Percentiles rank a stretch among this genome's conserved stretches.
Evolutionary conservation across 92 coral and sea anemone genomes (phyloP).

Genomic region (Meandrina meandrites): DNA sequence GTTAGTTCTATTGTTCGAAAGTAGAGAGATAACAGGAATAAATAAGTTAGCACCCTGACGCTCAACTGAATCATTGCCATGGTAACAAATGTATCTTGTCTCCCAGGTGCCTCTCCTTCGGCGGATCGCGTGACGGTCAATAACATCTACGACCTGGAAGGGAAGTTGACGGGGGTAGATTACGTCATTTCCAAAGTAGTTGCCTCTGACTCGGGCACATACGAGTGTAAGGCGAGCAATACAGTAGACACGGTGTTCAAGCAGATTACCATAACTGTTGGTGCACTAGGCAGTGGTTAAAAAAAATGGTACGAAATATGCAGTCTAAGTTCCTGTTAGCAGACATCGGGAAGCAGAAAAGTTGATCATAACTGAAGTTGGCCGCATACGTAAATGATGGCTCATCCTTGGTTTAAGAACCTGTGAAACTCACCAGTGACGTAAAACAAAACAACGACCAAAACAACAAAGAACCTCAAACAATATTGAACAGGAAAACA

Average conservation of each 20-base stretch:
- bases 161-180: conserved; percentile 57
- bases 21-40: background rate
- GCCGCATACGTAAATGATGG: too few species aligned
- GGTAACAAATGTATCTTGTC: background rate
- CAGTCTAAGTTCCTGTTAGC: too few species aligned
- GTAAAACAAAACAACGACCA: too few species aligned
- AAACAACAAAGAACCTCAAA: too few species aligned
- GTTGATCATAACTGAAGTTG: too few species aligned
- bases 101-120: conserved; percentile 47
- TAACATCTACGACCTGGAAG: conserved; percentile 57
- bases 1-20: too few species aligned
- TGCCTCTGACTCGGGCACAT: conserved; percentile 69
- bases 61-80: too few species aligned
- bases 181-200: conserved; percentile 51
- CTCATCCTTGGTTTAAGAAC: too few species aligned
- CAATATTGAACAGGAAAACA: too few species aligned
- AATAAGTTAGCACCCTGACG: background rate
- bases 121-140: conserved; percentile 50
- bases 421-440: too few species aligned
- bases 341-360: too few species aligned
- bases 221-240: conserved; percentile 64
- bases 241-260: conserved; percentile 47
- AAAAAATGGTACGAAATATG: conserved; percentile 14
- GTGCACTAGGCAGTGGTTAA: background rate
- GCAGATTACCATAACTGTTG: conserved; percentile 54